Percentiles rank a stretch among this genome's conserved stretches.
phyloP scores from a whole-genome alignment of 1,140 invertebrate genomes.

The Riptortus pedestris region DNA sequence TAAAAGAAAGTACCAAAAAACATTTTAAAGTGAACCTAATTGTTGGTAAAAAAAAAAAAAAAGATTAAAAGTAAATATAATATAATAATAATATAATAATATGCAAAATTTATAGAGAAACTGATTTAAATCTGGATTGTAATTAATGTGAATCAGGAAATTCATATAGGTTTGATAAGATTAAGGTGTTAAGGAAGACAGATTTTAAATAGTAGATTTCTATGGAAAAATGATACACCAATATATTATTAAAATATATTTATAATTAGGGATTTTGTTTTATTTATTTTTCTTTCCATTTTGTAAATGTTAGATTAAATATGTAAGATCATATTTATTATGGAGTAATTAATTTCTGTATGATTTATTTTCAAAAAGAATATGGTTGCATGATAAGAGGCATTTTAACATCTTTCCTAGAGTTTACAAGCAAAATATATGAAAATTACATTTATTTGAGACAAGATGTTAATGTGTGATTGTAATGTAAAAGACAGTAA shows the following conservation, averaged over 20 bases:
- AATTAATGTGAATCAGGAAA: neutral
- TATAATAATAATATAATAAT: neutral
- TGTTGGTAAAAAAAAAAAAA: slow-evolving; percentile 1
- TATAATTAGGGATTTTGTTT: neutral
- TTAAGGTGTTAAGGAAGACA: neutral
- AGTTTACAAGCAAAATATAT: neutral
- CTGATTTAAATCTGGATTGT: slow-evolving; percentile 7
- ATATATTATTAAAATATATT: slow-evolving; percentile 1
- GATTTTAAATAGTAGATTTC: slow-evolving; percentile 6
- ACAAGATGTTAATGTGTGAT: slow-evolving; percentile 4
- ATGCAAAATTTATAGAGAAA: slow-evolving; percentile 16
- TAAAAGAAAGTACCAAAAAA: slow-evolving; percentile 20
- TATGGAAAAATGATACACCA: slow-evolving; percentile 1
- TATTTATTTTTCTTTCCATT: slow-evolving; percentile 4
- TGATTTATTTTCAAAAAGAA: neutral
- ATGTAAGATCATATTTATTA: neutral
- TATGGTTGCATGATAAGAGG: neutral
- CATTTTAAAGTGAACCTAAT: slow-evolving; percentile 9
- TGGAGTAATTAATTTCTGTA: neutral
- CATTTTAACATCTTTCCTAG: neutral
- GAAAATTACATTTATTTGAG: neutral
- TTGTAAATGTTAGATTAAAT: slow-evolving; percentile 1
- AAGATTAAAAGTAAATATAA: neutral
- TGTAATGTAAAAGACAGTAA: slow-evolving; percentile 11
- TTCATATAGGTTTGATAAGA: neutral